Evolutionary conservation across 64 coral and sea anemone species (phyloP).

Genomic region (Montipora efflorescens): DNA sequence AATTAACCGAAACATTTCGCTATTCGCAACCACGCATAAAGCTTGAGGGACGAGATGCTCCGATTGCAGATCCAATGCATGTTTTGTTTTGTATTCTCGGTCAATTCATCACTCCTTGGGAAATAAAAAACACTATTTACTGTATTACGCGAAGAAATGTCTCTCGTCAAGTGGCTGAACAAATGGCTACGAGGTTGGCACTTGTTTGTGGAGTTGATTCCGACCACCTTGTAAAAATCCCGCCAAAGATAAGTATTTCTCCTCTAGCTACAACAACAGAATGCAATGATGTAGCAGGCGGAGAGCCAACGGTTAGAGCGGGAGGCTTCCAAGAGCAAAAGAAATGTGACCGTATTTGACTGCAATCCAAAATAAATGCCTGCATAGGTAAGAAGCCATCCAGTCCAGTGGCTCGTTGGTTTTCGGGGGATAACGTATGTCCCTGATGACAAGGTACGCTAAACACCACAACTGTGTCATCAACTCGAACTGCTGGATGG

Average conservation of each 20-base stretch:
- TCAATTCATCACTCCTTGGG: too few relatives aligned
- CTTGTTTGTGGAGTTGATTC: conserved; percentile 33
- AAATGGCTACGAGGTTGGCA: conserved; percentile 7
- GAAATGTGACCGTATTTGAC: conserved; percentile 36
- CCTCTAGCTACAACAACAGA: conserved; percentile 83
- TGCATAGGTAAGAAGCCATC: conserved; percentile 53
- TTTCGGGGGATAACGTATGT: conserved; percentile 16
- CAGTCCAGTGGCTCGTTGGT: not conserved
- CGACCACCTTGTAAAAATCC: conserved; percentile 62
- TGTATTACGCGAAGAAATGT: too few relatives aligned
- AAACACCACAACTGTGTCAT: conserved; percentile 83
- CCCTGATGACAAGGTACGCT: conserved; percentile 45
- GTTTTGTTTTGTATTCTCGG: too few relatives aligned
- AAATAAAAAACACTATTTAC: too few relatives aligned
- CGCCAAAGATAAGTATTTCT: conserved; percentile 90
- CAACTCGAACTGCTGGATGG: conserved; percentile 80
- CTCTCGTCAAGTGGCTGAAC: not conserved
- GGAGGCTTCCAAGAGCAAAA: conserved; percentile 53
- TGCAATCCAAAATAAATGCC: conserved; percentile 67
- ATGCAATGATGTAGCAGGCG: conserved; percentile 76
- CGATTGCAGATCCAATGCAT: too few relatives aligned
- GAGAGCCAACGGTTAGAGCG: not conserved
- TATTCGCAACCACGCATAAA: too few relatives aligned
- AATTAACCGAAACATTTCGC: too few relatives aligned
- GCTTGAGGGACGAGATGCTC: too few relatives aligned